Conservation (phyloP, 2,113 vertebrate genomes). For the Chaetodon trifascialis region DNA sequence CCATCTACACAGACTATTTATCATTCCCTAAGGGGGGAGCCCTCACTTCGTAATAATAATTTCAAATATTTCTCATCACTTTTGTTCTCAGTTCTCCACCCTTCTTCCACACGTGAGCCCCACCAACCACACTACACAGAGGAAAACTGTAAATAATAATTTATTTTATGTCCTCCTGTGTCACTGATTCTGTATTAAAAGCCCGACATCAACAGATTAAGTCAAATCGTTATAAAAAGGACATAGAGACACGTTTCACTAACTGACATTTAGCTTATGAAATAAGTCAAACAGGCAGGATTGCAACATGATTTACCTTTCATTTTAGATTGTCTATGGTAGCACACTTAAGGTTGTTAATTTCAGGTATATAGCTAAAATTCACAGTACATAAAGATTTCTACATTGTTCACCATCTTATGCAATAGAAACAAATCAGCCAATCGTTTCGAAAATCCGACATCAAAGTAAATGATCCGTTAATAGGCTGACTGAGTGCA, state of each 20-base stretch:
- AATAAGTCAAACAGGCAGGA: not conserved
- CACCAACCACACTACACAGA: not conserved
- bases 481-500: conserved; percentile 59
- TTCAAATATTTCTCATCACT: conserved; percentile 65
- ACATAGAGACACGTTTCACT: not conserved
- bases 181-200: conserved; percentile 12
- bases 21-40: conserved; percentile 62
- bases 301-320: not conserved
- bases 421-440: not conserved
- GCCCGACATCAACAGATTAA: not conserved
- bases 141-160: conserved; percentile 26
- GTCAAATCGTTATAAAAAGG: not conserved
- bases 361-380: not conserved
- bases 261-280: not conserved
- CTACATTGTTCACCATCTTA: not conserved
- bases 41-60: conserved; percentile 62
- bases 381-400: not conserved
- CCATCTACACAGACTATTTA: conserved; percentile 67
- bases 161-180: not conserved
- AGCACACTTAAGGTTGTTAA: not conserved
- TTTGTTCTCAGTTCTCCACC: conserved; percentile 35
- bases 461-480: conserved; percentile 56
- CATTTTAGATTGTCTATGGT: not conserved
- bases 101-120: not conserved
- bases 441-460: conserved; percentile 26